These are phyloP conservation scores for Ciconia maguari DNA, from an alignment of 2,113 vertebrate species.

Conservation along the genomic window DNA sequence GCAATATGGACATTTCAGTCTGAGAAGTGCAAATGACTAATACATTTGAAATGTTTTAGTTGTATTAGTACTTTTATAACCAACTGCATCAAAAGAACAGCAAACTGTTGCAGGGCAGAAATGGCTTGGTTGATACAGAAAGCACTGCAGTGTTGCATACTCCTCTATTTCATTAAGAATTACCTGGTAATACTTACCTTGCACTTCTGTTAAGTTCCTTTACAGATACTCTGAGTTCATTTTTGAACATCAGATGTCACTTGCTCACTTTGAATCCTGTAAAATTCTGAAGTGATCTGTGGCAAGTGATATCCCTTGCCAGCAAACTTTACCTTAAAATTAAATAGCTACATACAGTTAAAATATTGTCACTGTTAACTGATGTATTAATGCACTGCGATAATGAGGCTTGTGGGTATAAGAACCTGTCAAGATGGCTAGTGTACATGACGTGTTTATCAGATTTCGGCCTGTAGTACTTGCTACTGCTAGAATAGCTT, in stretches of 20 bases:
- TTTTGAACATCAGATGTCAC: background rate
- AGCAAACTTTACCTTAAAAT: background rate
- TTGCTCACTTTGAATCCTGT: background rate
- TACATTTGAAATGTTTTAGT: background rate
- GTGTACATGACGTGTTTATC: background rate
- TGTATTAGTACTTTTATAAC: background rate
- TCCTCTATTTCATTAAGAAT: background rate
- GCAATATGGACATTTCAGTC: background rate
- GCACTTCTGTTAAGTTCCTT: background rate
- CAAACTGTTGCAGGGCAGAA: background rate
- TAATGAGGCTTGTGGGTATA: background rate
- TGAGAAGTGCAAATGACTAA: background rate
- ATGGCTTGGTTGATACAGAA: background rate
- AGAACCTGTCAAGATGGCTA: background rate
- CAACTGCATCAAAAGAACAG: background rate
- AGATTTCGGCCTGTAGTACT: background rate
- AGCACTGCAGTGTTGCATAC: rapidly evolving
- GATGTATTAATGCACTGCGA: background rate
- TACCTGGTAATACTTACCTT: background rate
- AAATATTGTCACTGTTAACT: background rate
- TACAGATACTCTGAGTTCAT: background rate
- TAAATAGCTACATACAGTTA: background rate
- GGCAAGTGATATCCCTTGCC: background rate
- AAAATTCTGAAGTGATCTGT: background rate
- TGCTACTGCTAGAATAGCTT: background rate